Percentiles rank a stretch among this genome's conserved stretches.
Conservation (phyloP, 2,113 vertebrate genomes). For the Tragulus kanchil region DNA sequence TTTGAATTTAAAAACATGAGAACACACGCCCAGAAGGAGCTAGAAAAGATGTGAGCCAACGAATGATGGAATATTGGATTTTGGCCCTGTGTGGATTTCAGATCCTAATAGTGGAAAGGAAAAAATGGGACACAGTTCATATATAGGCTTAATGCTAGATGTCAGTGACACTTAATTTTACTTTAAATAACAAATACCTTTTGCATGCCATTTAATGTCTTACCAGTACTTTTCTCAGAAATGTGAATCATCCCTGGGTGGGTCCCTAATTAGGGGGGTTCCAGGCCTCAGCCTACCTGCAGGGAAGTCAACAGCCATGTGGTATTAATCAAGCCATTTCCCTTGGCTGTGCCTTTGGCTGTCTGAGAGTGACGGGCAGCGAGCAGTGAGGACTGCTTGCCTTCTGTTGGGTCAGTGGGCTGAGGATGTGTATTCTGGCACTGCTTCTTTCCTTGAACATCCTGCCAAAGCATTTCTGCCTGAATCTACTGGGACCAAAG, state of each 20-base stretch:
- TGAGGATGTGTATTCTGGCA: not conserved
- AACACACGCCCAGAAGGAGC: slow-evolving; percentile 66
- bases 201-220: not conserved
- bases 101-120: not conserved
- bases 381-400: not conserved
- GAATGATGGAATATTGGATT: slow-evolving; percentile 64
- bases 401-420: not conserved
- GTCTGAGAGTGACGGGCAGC: not conserved
- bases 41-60: slow-evolving; percentile 26
- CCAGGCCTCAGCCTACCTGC: not conserved
- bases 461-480: not conserved
- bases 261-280: not conserved
- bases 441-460: not conserved
- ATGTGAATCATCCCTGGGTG: not conserved
- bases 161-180: not conserved
- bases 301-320: not conserved
- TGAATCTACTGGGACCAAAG: not conserved
- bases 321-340: not conserved
- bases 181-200: slow-evolving; percentile 14
- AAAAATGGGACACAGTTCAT: not conserved
- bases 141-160: not conserved
- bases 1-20: slow-evolving; percentile 67
- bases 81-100: slow-evolving; percentile 23
- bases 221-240: slow-evolving; percentile 52
- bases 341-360: not conserved